Conservation (phyloP, 2,888 invertebrate species). For the Nezara viridula region DNA sequence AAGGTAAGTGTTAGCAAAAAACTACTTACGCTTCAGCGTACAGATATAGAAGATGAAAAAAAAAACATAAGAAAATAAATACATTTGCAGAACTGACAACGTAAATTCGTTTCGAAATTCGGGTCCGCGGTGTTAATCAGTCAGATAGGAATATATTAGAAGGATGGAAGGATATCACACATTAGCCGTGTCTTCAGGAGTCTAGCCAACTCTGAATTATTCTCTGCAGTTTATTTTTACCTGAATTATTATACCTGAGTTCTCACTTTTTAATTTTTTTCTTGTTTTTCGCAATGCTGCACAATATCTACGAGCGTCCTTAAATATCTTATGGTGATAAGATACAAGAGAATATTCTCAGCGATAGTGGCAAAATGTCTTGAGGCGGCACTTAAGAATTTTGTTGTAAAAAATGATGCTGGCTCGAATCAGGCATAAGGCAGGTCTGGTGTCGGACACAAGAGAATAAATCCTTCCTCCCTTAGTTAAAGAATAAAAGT, state of each 20-base stretch:
- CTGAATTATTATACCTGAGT: slow-evolving; percentile 16
- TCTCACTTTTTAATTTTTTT: not conserved
- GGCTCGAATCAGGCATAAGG: too few species aligned
- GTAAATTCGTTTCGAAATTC: slow-evolving; percentile 40
- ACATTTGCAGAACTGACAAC: slow-evolving; percentile 2
- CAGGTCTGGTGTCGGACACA: too few species aligned
- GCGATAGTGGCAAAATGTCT: not conserved
- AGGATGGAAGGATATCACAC: not conserved
- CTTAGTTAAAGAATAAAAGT: too few species aligned
- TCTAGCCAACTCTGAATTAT: slow-evolving; percentile 8
- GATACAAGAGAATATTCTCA: not conserved
- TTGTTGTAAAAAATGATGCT: too few species aligned
- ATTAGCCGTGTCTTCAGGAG: not conserved
- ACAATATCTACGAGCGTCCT: not conserved
- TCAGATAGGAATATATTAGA: not conserved
- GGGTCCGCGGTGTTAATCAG: slow-evolving; percentile 7
- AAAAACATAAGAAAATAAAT: not conserved
- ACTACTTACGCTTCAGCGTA: not conserved
- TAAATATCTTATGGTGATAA: not conserved
- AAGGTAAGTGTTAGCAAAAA: slow-evolving; percentile 9
- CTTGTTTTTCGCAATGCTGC: not conserved
- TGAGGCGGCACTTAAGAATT: not conserved
- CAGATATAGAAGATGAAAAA: not conserved
- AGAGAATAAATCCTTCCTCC: too few species aligned
- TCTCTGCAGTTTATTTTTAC: not conserved